phyloP scores from a whole-genome alignment of 2,888 invertebrate genomes.

The Agriotes lineatus region DNA sequence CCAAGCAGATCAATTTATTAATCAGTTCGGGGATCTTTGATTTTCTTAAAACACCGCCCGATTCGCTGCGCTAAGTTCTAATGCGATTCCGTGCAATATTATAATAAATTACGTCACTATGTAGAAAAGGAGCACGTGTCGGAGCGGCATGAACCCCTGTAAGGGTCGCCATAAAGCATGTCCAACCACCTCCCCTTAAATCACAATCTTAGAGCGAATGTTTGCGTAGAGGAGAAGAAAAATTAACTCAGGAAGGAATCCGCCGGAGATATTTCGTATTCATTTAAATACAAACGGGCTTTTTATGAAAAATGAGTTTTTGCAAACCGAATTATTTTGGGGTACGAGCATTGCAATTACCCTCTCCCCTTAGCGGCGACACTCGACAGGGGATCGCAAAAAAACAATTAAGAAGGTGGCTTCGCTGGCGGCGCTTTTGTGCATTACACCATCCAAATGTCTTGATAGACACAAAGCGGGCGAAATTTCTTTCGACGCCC shows the following conservation, averaged over 20 bases:
- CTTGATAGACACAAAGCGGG: conserved; percentile 30
- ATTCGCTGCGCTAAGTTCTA: conserved; percentile 32
- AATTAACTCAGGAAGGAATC: conserved; percentile 17
- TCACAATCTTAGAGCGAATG: conserved; percentile 16
- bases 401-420: conserved; percentile 9
- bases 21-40: conserved; percentile 33
- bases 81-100: conserved; percentile 46
- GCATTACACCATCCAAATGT: conserved; percentile 29
- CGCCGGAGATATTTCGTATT: conserved; percentile 14
- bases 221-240: conserved; percentile 16
- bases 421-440: conserved; percentile 13
- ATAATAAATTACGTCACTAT: conserved; percentile 46
- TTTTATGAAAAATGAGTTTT: conserved; percentile 12
- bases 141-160: conserved; percentile 17
- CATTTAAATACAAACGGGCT: conserved; percentile 16
- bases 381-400: background rate
- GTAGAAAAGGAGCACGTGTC: conserved; percentile 46
- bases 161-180: conserved; percentile 27
- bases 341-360: conserved; percentile 1
- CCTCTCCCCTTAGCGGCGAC: background rate
- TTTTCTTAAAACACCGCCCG: conserved; percentile 28
- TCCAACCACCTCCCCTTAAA: conserved; percentile 23
- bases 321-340: conserved; percentile 5
- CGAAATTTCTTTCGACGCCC: conserved; percentile 32
- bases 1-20: conserved; percentile 26